Evolutionary conservation across 2,888 invertebrate genomes (phyloP), one percentile per base, ranked within the genome.

Genomic region (Taphrorychus bicolor): DNA sequence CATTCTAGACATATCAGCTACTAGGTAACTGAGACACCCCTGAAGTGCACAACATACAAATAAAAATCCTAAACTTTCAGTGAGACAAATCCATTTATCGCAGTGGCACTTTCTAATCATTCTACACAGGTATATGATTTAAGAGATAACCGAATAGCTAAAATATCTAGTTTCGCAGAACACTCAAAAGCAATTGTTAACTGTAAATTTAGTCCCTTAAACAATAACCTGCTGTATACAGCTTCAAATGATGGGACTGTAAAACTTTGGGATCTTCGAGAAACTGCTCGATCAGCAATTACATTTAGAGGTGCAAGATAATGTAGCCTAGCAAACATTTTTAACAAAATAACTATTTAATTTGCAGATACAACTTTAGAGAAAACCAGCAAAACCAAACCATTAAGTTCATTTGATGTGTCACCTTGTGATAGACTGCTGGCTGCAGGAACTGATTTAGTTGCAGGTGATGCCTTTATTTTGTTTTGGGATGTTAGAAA

Each of bases 401-500:
- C 88, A 0, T 85, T 91, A 51, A 86, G 86, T 17, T 88, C 90
- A 73, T 91, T 94, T 83, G 94, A 94, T 79, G 80, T 92, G 2
- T 91, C 91, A 18, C 84, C 86, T 60, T 89, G 90, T 71, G 89
- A 90, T 24, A 83, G 88, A 22, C 83, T 93, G 56, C 74, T 95
- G 63, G 90, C 91, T 77, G 90, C 89, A 0, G 95, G 94, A 58
- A 92, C 92, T 0, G 89, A 91, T 77, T 79, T 90, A 19, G 83
- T 87, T 48, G 85, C 87, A 60, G 87, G 88, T 18, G 91, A 93
- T 77, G 87, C 91, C 0, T 94, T 87, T 79, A 83, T 94, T 14
- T 82, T 94, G 68, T 95, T 95, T 83, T 94, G 92, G 89, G 95
- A 95, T 82, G 83, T 89, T 18, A 84, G 94, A 69, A 83, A 84